phyloP scores from a whole-genome alignment of 2,888 invertebrate genomes.

The Cancer borealis region DNA sequence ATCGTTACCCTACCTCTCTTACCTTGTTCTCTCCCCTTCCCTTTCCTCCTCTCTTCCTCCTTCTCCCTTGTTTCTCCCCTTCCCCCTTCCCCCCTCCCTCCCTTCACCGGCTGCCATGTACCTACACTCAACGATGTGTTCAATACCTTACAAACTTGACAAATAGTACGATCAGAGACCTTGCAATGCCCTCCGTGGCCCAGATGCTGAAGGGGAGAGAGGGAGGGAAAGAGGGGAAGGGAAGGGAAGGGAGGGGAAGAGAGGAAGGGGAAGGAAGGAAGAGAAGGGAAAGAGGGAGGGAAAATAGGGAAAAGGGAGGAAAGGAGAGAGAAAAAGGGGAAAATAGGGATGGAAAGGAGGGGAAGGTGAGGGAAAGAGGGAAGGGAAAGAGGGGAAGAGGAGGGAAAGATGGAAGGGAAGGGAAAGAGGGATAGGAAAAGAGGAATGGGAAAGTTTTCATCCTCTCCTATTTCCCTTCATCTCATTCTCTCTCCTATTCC shows the following conservation, averaged over 20 bases:
- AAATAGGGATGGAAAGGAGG: neutral
- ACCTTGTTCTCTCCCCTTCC: neutral
- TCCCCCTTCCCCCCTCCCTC: neutral
- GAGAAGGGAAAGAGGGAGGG: neutral
- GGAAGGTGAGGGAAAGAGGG: neutral
- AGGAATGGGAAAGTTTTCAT: too few species aligned
- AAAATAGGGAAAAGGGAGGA: neutral
- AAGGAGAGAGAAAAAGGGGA: neutral
- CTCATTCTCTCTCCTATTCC: too few species aligned
- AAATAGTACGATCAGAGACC: neutral
- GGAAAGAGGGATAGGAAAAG: neutral
- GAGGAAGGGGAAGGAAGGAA: neutral
- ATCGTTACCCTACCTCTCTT: neutral
- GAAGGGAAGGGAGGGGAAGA: neutral
- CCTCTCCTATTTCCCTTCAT: too few species aligned
- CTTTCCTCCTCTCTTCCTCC: neutral
- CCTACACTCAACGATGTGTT: neutral
- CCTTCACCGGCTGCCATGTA: neutral
- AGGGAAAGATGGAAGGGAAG: neutral
- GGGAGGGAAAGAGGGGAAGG: neutral
- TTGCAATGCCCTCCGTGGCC: neutral
- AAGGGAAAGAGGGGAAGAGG: neutral
- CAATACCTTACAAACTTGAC: constrained; percentile 20
- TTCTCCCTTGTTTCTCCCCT: neutral
- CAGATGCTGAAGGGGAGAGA: neutral